Evolutionary conservation across 2,797 vertebrate genomes (phyloP), one percentile per base, ranked within the genome.

Genomic region (Mormyrops boulengeri): DNA sequence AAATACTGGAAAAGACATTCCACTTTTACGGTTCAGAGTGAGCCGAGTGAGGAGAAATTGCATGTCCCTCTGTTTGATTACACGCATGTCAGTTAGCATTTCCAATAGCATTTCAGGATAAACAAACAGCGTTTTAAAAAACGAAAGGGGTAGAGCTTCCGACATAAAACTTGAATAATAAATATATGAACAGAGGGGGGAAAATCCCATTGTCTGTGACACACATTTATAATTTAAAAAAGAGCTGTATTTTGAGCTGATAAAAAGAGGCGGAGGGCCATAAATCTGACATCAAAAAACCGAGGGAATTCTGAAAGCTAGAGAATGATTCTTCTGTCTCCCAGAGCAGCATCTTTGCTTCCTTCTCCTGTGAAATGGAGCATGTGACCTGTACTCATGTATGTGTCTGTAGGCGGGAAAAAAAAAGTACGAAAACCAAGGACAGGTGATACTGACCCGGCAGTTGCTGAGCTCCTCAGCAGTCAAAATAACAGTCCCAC

Each of bases 391-490:
- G 2, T 22, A 44, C 8, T 66, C n/a, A 69, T 30, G 14, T 62
- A 57, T 17, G 41, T n/a, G 22, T 69, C 11, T 49, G 34, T 88
- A 47, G 49, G 47, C 44, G 52, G 8, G 17, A 2, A 3, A 19
- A 60, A 44, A 8, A 38, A 34, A 2, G 12, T 34, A 8, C 9
- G 5, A 2, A 66, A 2, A 62, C 26, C 8, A 62, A 12, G 11
- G n/a, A 14, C 26, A 19, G 49, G 30, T 73, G 47, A 86, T 92
- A 96, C 97, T 95, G 89, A 98, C 97, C 95, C 97, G 95, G 90
- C 97, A 98, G 93, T 98, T 98, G 94, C 97, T 98, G 91, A 98
- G 96, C 91, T 98, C 97, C 93, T 98, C 97, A 0, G 97, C 97
- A 47, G 96, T 95, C 92, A 98, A 95, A 93, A 98, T 88, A 89